Base-by-base conservation (phyloP, 2,113 vertebrate species). In the Erythrocercus mccallii region DNA sequence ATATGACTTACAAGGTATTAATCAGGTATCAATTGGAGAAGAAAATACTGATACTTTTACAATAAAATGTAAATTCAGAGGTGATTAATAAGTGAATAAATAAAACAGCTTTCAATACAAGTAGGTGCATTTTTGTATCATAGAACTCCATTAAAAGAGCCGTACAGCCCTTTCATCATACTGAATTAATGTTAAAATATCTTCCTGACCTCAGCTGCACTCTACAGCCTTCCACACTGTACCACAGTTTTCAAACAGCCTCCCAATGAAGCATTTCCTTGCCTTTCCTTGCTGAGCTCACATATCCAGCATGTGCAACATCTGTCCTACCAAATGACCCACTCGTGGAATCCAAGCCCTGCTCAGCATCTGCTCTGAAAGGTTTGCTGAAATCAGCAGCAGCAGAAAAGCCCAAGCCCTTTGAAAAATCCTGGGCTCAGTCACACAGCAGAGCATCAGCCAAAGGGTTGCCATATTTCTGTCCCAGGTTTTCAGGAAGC, bases 21-120 rank as follows among this genome's bases (percentile, higher is more conserved):
- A 97, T 94, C 90, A 93, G 60, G 37, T 62, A 90, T 81, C 68
- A 82, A 81, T 0, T 68, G 86, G 88, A 93, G 88, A 92, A 88
- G 88, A 94, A 97, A 94, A 93, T 38, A 74, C 69, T 60, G 68
- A 92, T 90, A 92, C 23, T 94, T 96, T 69, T 71, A 84, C 40
- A 81, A 77, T 45, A 94, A 77, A 76, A 47, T 73, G 54, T 58
- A 77, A 95, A 95, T 96, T 95, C 93, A 88, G 94, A 76, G 83
- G 61, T 74, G 37, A 35, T 74, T 95, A 96, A 88, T 93, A 96
- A 86, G 31, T 22, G 28, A 90, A 82, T 93, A 96, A 92, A 95
- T 88, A 83, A 95, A 94, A 70, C 27, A 84, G 44, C n/a, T 53
- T 78, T 77, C 64, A 74, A 37, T 86, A 66, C 0, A 0, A 82